Conservation (phyloP, 1,140 invertebrate species). For the Aricia agestis region DNA sequence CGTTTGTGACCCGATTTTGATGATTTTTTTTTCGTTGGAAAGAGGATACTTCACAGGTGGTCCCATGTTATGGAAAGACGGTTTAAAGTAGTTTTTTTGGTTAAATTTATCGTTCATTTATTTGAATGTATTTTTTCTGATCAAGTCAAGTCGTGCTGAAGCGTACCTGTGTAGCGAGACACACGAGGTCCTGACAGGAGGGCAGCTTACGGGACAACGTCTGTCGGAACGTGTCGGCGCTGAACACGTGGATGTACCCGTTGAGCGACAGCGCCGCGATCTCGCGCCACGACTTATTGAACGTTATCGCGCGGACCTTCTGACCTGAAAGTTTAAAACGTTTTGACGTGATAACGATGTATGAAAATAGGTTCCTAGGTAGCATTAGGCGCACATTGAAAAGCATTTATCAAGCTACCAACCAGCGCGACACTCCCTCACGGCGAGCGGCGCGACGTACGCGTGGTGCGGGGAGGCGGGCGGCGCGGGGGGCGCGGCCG, state of each 20-base stretch:
- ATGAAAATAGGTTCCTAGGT: no score
- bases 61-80: background rate
- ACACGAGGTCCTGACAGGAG: conserved; percentile 94
- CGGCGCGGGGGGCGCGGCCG: conserved; percentile 25
- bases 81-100: background rate
- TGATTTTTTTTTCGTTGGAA: no score
- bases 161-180: conserved; percentile 82
- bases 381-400: no score
- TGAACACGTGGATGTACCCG: conserved; percentile 95
- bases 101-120: no score
- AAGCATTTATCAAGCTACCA: no score
- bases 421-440: conserved; percentile 84
- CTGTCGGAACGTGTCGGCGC: conserved; percentile 89
- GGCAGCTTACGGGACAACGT: conserved; percentile 91
- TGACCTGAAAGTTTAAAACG: conserved; percentile 70
- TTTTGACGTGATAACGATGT: no score
- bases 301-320: conserved; percentile 92
- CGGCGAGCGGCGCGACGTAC: conserved; percentile 81
- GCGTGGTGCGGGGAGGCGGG: conserved; percentile 69
- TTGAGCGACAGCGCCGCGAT: conserved; percentile 95
- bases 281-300: conserved; percentile 90
- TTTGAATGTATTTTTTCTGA: no score
- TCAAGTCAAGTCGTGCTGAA: no score
- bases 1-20: no score
- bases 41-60: no score